Percentiles rank a stretch among this genome's conserved stretches.
These are phyloP conservation scores for Lissocephala sabroskyi DNA, from an alignment of 2,888 invertebrate genomes.

Conservation along the genomic window DNA sequence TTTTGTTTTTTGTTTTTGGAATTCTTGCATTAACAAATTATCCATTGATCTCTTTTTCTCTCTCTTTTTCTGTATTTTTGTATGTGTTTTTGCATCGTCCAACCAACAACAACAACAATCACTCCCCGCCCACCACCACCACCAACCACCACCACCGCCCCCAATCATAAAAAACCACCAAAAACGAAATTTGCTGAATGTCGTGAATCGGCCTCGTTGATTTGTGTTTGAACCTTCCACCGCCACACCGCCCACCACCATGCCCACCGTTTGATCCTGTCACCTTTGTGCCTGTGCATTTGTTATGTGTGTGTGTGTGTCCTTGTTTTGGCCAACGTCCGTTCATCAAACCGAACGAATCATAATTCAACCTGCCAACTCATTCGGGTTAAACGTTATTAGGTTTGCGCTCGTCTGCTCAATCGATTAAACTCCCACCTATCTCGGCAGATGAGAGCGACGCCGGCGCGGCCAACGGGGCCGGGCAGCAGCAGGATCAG, in stretches of 20 bases:
- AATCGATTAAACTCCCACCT: conserved; percentile 73
- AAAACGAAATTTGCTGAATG: too few species aligned
- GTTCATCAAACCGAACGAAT: conserved; percentile 35
- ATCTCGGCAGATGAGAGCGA: conserved; percentile 72
- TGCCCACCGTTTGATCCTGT: conserved; percentile 4
- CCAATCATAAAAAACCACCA: too few species aligned
- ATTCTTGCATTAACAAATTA: conserved; percentile 16
- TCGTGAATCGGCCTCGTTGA: too few species aligned
- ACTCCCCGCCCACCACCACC: not conserved
- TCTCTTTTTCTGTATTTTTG: conserved; percentile 57
- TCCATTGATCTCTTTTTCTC: conserved; percentile 40
- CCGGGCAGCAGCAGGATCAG: conserved; percentile 43
- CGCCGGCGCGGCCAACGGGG: conserved; percentile 32
- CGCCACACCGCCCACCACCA: conserved; percentile 32
- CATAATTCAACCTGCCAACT: conserved; percentile 34
- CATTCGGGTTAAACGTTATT: conserved; percentile 38
- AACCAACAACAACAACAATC: conserved; percentile 32
- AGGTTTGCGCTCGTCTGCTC: conserved; percentile 70
- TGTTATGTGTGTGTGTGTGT: not conserved
- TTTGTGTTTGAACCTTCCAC: too few species aligned
- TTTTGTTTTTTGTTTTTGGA: too few species aligned
- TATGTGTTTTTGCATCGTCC: conserved; percentile 62
- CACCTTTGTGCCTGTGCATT: conserved; percentile 10
- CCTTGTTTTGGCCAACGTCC: conserved; percentile 25
- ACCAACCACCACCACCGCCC: too few species aligned